Evolutionary conservation across 2,888 invertebrate genomes (phyloP).

Genomic region (Mythimna impura): DNA sequence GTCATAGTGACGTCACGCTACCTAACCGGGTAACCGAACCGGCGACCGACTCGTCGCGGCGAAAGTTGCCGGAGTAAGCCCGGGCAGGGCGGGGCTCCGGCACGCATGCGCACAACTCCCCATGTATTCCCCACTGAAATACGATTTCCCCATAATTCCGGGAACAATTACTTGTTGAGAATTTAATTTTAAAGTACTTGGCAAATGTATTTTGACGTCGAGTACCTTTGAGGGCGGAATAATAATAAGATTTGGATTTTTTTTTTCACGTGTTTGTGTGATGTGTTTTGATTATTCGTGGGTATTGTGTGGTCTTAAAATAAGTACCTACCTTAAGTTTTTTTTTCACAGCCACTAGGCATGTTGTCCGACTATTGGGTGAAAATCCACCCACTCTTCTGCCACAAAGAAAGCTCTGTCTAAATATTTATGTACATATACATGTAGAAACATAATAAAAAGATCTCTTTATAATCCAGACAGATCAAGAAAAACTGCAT

Average conservation of each 20-base stretch:
- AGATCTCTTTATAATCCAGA: not conserved
- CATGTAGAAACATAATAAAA: too few species aligned
- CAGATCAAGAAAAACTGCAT: not conserved
- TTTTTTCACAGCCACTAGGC: too few species aligned
- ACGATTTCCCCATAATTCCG: constrained; percentile 76
- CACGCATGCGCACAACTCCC: constrained; percentile 79
- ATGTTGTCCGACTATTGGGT: not conserved
- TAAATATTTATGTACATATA: too few species aligned
- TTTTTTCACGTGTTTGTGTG: constrained; percentile 31
- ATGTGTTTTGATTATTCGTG: not conserved
- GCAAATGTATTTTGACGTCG: constrained; percentile 67
- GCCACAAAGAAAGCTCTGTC: not conserved
- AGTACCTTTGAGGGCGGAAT: constrained; percentile 50
- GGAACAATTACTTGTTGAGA: constrained; percentile 77
- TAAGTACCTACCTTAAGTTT: too few species aligned
- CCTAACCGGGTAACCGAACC: constrained; percentile 57
- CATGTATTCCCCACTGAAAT: constrained; percentile 60
- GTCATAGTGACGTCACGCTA: constrained; percentile 52
- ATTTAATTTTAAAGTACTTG: constrained; percentile 76
- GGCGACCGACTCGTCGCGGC: constrained; percentile 51
- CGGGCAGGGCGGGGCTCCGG: constrained; percentile 85
- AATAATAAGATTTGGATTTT: constrained; percentile 50
- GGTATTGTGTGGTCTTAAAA: not conserved
- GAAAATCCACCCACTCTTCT: not conserved
- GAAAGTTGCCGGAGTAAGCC: constrained; percentile 68